phyloP scores from a whole-genome alignment of 2,797 vertebrate species.

The Tarsius wallacei region DNA sequence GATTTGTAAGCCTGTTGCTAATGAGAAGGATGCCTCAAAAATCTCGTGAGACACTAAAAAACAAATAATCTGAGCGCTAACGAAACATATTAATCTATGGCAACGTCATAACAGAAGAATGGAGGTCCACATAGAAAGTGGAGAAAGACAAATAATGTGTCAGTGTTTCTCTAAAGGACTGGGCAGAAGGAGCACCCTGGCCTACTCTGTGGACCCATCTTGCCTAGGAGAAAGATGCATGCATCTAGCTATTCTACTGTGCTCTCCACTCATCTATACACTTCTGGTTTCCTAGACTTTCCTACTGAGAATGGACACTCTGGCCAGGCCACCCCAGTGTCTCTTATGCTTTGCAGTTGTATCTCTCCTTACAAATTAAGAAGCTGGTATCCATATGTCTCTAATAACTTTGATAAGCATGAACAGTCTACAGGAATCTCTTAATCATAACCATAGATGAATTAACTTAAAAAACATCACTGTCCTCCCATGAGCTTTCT shows the following conservation, averaged over 20 bases:
- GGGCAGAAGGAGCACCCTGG: neutral
- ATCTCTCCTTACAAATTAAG: constrained; percentile 51
- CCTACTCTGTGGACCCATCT: neutral
- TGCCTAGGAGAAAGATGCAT: neutral
- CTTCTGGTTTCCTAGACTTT: neutral
- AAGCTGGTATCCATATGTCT: neutral
- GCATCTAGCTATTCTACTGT: neutral
- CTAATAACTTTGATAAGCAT: neutral
- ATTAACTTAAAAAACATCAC: neutral
- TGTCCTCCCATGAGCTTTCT: neutral
- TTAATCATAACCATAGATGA: neutral
- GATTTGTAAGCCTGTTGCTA: constrained; percentile 62
- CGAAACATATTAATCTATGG: constrained; percentile 16
- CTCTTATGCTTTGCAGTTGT: neutral
- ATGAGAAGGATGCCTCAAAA: constrained; percentile 5
- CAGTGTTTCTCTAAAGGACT: neutral
- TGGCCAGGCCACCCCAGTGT: neutral
- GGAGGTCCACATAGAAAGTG: neutral
- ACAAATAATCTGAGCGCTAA: constrained; percentile 51
- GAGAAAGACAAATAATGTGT: constrained; percentile 10
- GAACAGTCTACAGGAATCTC: neutral
- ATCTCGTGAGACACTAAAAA: constrained; percentile 66
- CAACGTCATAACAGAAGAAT: neutral
- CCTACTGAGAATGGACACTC: neutral
- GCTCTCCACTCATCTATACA: neutral